A percentile compares a stretch with the other conserved stretches of the same genome.
Evolutionary conservation across 2,113 vertebrate species (phyloP).

Genomic region (Neolamprologus tretocephalus): DNA sequence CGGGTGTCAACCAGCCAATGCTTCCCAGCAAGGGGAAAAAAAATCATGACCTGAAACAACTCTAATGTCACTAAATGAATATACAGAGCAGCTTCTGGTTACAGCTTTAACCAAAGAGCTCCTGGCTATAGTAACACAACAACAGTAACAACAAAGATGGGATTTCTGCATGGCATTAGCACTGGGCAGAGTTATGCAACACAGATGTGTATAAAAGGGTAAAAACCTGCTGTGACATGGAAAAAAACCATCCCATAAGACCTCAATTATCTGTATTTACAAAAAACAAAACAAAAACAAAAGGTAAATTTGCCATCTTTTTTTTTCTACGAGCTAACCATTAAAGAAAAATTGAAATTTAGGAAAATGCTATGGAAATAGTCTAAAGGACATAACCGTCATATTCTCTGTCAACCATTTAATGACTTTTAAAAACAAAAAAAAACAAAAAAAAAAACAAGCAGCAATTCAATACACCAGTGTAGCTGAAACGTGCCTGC

Average conservation of each 20-base stretch:
- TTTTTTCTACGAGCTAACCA: background rate
- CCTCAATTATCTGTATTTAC: background rate
- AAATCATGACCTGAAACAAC: background rate
- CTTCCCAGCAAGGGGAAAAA: background rate
- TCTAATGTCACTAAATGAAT: background rate
- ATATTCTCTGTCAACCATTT: background rate
- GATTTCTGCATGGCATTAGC: background rate
- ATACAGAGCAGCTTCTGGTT: background rate
- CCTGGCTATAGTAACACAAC: background rate
- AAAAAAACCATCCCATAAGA: background rate
- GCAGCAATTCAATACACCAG: background rate
- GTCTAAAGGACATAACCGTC: background rate
- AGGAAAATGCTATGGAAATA: background rate
- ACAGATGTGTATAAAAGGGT: background rate
- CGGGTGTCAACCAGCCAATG: constrained; percentile 12
- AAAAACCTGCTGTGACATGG: too few species aligned
- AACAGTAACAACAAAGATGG: background rate
- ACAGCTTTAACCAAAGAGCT: background rate
- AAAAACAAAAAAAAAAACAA: accelerated
- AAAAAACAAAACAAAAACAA: background rate
- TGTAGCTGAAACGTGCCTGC: background rate
- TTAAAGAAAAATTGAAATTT: background rate
- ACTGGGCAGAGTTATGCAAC: background rate
- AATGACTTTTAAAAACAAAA: background rate
- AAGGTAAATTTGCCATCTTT: background rate